phyloP scores from a whole-genome alignment of 2,113 vertebrate species.

The Buteo buteo region DNA sequence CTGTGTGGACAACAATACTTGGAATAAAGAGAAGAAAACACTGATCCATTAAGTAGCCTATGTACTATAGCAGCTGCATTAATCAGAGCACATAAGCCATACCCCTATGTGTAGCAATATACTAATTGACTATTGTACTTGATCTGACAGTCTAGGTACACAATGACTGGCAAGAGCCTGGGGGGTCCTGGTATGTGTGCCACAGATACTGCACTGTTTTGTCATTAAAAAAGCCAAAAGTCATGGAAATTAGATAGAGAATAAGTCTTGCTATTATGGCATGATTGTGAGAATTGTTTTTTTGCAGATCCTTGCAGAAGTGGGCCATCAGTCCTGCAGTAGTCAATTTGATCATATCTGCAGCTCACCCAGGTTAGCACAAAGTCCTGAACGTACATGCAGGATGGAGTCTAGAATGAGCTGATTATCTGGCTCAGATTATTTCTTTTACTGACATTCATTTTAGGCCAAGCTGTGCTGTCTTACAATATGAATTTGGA shows the following conservation, averaged over 20 bases:
- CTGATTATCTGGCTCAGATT: not conserved
- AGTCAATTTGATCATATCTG: not conserved
- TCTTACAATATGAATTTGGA: not conserved
- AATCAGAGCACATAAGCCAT: not conserved
- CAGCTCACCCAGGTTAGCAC: not conserved
- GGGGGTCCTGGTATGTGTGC: not conserved
- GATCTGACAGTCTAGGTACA: too few relatives aligned
- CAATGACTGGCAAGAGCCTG: not conserved
- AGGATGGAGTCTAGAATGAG: not conserved
- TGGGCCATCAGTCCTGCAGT: not conserved
- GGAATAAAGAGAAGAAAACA: not conserved
- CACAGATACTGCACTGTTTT: accelerated
- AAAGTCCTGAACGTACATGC: not conserved
- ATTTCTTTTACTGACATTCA: not conserved
- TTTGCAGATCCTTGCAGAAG: not conserved
- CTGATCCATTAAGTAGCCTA: not conserved
- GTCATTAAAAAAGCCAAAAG: not conserved
- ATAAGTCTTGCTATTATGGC: not conserved
- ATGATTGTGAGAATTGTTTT: not conserved
- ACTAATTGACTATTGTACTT: not conserved
- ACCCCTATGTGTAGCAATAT: accelerated
- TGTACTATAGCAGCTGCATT: not conserved
- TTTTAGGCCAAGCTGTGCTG: not conserved
- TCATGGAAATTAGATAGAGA: not conserved
- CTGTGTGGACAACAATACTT: not conserved